Base-by-base conservation (phyloP, 2,888 invertebrate genomes). In the Onchidella celtica region DNA sequence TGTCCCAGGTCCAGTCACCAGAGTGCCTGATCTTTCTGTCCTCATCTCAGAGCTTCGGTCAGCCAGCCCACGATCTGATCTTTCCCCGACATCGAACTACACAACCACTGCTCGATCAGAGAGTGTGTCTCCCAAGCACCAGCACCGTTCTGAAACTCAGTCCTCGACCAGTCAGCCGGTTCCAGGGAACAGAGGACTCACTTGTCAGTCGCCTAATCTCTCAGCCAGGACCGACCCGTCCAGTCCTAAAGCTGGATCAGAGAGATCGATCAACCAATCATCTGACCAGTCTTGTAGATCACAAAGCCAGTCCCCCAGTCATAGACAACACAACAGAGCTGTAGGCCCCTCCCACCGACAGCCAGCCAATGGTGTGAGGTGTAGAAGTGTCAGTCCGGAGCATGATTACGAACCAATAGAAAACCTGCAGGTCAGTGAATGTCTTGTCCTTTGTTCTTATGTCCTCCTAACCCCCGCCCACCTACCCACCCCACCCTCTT, bases 341-440 rank as follows among this genome's bases (percentile, higher is more conserved):
- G n/a, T 59, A 38, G 61, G 36, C 47, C 61, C 74, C 0, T 65
- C 65, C n/a, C 27, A 63, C 24, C 21, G 55, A 17, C 75, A 65
- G 55, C 47, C 47, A 3, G 36, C 65, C 29, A 72, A 73, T 76
- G 78, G 79, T 40, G 36, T 73, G 29, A 36, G 29, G 34, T 59
- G 76, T 34, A 66, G 55, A 65, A 68, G 70, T 63, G 83, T 80
- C 70, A 85, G 85, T 29, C 83, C 83, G 4, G 85, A 85, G 72
- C 83, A 85, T 76, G 85, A 85, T 77, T 85, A 85, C 59, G 85
- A 85, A 72, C 85, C 85, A 24, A 85, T 85, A 82, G 85, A 85
- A 77, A 82, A 81, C 55, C n/a, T 85, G 47, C 69, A 70, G 76
- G 75, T 70, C 47, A n/a, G n/a, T n/a, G n/a, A n/a, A n/a, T n/a